These are phyloP conservation scores for Masticophis lateralis DNA, from an alignment of 2,797 vertebrate genomes.

Conservation along the genomic window DNA sequence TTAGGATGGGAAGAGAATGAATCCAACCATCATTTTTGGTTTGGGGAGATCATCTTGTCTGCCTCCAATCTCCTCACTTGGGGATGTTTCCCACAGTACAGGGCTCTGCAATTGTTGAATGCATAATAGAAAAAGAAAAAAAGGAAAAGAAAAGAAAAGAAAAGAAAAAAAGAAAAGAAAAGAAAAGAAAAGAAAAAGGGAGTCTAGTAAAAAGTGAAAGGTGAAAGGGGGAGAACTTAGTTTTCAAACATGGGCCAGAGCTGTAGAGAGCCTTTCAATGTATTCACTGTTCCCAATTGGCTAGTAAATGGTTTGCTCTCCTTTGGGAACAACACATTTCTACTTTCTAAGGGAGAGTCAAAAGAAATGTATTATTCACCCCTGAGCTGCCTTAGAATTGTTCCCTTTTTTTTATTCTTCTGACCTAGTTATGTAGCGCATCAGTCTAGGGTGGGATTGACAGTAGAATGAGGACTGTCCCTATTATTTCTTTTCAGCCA, in stretches of 20 bases:
- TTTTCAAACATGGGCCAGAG: neutral
- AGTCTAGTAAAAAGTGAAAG: neutral
- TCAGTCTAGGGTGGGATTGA: neutral
- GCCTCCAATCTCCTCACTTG: neutral
- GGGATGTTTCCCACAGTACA: neutral
- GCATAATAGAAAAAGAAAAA: neutral
- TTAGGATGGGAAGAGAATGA: neutral
- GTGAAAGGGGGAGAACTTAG: neutral
- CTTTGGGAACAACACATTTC: neutral
- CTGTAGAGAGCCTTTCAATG: neutral
- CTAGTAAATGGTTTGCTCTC: neutral
- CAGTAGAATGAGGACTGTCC: neutral
- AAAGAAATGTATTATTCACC: neutral
- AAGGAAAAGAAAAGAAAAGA: neutral
- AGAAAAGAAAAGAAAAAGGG: neutral
- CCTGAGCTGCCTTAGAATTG: neutral
- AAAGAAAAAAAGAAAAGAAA: neutral
- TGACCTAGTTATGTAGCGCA: neutral
- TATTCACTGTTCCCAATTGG: neutral
- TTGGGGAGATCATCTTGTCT: neutral
- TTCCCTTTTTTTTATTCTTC: neutral
- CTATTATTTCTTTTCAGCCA: rapidly evolving
- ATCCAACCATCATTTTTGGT: neutral
- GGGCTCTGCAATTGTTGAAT: neutral
- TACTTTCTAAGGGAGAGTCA: neutral